Conservation (phyloP, 1,140 invertebrate species). For the Phymastichus coffea region DNA sequence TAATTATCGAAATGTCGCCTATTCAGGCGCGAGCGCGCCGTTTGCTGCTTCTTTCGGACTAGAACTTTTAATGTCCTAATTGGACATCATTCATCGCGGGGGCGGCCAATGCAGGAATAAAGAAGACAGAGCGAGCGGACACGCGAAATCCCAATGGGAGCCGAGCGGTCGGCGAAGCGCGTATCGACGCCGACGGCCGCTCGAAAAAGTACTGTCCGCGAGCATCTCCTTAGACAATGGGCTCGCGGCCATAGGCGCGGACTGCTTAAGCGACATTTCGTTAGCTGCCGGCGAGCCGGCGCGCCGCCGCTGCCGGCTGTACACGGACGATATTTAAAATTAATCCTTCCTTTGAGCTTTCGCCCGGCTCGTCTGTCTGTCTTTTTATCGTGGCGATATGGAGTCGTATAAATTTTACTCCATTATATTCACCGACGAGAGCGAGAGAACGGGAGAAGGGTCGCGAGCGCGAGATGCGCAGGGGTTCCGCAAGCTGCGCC, state of each 20-base stretch:
- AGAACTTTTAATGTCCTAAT: slow-evolving; percentile 17
- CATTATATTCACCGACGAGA: slow-evolving; percentile 43
- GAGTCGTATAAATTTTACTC: slow-evolving; percentile 55
- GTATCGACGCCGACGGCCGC: not conserved
- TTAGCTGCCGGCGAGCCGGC: slow-evolving; percentile 5
- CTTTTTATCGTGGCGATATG: slow-evolving; percentile 55
- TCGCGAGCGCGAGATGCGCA: not conserved
- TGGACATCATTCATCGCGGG: slow-evolving; percentile 8
- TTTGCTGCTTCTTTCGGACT: too few relatives aligned
- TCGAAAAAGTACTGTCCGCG: slow-evolving; percentile 24
- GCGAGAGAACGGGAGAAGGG: slow-evolving; percentile 17
- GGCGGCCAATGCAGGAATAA: not conserved
- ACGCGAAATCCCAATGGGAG: slow-evolving; percentile 6
- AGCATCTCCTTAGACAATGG: slow-evolving; percentile 21
- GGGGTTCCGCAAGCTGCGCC: slow-evolving; percentile 27
- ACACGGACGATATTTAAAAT: slow-evolving; percentile 54
- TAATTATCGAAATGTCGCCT: too few relatives aligned
- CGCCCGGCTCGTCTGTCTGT: slow-evolving; percentile 37
- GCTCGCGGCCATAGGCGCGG: not conserved
- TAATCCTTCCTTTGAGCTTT: slow-evolving; percentile 56
- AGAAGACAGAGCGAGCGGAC: not conserved
- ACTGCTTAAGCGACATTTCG: slow-evolving; percentile 20
- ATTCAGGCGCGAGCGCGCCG: too few relatives aligned
- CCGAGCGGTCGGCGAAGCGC: not conserved
- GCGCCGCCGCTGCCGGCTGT: slow-evolving; percentile 32